A percentile compares a stretch with the other conserved stretches of the same genome.
These are phyloP conservation scores for Apodemia mormo DNA, from an alignment of 2,888 invertebrate genomes.

Conservation along the genomic window DNA sequence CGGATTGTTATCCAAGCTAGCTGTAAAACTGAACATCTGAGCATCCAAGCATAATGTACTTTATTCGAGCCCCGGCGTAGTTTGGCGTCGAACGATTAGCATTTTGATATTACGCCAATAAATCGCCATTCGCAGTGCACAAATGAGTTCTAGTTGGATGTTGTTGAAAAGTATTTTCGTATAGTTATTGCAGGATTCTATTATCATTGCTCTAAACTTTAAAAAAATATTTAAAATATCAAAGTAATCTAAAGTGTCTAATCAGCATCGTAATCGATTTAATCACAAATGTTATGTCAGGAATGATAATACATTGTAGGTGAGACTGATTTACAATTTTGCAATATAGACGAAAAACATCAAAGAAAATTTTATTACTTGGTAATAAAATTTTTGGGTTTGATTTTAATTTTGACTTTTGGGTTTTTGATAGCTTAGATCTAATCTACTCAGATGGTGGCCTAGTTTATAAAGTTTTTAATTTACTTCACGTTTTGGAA, in stretches of 20 bases:
- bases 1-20: slow-evolving; percentile 67
- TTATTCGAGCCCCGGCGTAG: slow-evolving; percentile 57
- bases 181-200: background rate
- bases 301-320: too few species aligned
- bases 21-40: slow-evolving; percentile 77
- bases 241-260: too few species aligned
- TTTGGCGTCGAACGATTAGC: slow-evolving; percentile 58
- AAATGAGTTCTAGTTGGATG: slow-evolving; percentile 14
- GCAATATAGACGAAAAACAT: too few species aligned
- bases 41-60: slow-evolving; percentile 69
- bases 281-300: too few species aligned
- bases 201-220: background rate
- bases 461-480: too few species aligned
- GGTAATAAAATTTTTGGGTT: too few species aligned
- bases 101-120: slow-evolving; percentile 66
- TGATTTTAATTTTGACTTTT: background rate
- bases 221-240: too few species aligned
- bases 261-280: too few species aligned
- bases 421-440: background rate
- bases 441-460: too few species aligned
- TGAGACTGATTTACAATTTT: too few species aligned
- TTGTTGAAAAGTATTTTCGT: slow-evolving; percentile 1
- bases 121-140: slow-evolving; percentile 42
- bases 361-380: background rate
- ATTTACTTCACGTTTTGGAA: too few species aligned